These are phyloP conservation scores for Cyprinodon variegatus DNA, from an alignment of 2,113 vertebrate species.

Conservation along the genomic window DNA sequence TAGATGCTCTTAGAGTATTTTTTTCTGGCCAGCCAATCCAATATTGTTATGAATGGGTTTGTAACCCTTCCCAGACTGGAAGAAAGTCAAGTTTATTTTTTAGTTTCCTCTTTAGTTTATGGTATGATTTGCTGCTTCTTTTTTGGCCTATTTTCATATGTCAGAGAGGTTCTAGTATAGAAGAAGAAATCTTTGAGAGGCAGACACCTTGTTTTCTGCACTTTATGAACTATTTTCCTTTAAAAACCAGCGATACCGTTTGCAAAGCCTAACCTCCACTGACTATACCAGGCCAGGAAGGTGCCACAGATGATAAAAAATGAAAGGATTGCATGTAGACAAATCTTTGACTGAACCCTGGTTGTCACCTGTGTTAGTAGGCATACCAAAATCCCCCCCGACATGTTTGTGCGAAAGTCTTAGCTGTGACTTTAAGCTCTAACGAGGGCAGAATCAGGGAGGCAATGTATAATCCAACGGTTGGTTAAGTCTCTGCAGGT, in stretches of 20 bases:
- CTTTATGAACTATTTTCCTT: too few species aligned
- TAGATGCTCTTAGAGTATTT: too few species aligned
- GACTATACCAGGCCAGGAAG: background rate
- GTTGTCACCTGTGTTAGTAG: slow-evolving; percentile 36
- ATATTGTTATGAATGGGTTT: too few species aligned
- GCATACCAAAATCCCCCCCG: slow-evolving; percentile 46
- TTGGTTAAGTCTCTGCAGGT: slow-evolving; percentile 49
- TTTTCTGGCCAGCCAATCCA: too few species aligned
- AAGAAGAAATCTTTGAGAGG: too few species aligned
- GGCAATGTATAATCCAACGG: slow-evolving; percentile 49
- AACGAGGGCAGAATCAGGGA: slow-evolving; percentile 35
- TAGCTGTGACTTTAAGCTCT: slow-evolving; percentile 55
- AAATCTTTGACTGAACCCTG: background rate
- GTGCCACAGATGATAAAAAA: background rate
- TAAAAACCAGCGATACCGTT: background rate
- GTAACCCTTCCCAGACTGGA: too few species aligned
- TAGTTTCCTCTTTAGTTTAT: too few species aligned
- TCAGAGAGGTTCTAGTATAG: too few species aligned
- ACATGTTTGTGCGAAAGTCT: slow-evolving; percentile 64
- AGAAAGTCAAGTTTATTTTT: too few species aligned
- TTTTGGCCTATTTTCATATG: too few species aligned
- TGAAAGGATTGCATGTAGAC: background rate
- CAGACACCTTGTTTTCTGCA: too few species aligned
- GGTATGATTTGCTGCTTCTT: too few species aligned
- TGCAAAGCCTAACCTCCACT: background rate